Conservation (phyloP, 2,797 vertebrate species). For the Fundulus diaphanus region DNA sequence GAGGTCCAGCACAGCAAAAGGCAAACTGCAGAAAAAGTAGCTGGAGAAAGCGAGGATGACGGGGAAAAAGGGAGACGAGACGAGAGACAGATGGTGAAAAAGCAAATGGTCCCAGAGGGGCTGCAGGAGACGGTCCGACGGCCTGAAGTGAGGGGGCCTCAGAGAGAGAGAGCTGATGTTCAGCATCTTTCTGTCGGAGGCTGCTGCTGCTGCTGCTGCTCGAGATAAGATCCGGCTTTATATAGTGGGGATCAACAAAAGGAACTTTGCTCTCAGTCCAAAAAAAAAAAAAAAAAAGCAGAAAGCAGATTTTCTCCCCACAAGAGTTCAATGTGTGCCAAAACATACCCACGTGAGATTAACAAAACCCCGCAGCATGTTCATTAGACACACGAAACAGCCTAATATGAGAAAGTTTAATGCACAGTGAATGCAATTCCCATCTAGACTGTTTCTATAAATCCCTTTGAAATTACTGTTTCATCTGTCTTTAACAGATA, state of each 20-base stretch:
- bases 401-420: not conserved
- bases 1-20: conserved; percentile 77
- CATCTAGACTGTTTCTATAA: not conserved
- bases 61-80: conserved; percentile 75
- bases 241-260: conserved; percentile 39
- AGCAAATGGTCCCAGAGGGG: conserved; percentile 75
- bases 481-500: not conserved
- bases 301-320: not conserved
- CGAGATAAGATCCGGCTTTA: conserved; percentile 40
- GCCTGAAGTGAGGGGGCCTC: conserved; percentile 31
- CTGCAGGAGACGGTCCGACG: conserved; percentile 69
- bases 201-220: conserved; percentile 19
- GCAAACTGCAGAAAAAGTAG: conserved; percentile 78
- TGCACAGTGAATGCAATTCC: not conserved
- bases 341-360: conserved; percentile 42
- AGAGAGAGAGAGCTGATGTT: conserved; percentile 59
- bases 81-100: conserved; percentile 58
- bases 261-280: conserved; percentile 41
- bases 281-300: conserved; percentile 3
- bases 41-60: conserved; percentile 77
- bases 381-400: not conserved
- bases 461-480: not conserved
- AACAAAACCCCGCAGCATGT: conserved; percentile 16
- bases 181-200: conserved; percentile 53
- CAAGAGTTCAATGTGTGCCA: conserved; percentile 11